Evolutionary conservation across 35 echinoderm and acorn worm species (phyloP).

Genomic region (Diadema setosum): DNA sequence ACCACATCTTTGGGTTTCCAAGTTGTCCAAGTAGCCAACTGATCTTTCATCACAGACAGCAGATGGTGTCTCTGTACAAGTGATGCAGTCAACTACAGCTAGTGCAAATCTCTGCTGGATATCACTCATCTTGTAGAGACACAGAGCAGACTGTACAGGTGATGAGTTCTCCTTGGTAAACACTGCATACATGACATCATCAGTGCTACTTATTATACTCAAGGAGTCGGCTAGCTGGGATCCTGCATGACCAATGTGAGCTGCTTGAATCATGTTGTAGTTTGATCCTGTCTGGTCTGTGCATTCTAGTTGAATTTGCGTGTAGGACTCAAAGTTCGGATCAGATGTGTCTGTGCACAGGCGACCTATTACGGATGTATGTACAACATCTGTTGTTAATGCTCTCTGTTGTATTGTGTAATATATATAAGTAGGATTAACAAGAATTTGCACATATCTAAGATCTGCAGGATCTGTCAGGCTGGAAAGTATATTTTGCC

Average conservation of each 20-base stretch:
- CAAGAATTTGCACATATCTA: too few species aligned
- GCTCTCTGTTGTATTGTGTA: too few species aligned
- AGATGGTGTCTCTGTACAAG: too few species aligned
- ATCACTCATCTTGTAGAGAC: slow-evolving; percentile 30
- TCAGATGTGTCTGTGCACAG: background rate
- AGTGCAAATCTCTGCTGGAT: background rate
- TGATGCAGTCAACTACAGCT: background rate
- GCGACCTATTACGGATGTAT: too few species aligned
- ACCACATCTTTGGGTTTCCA: too few species aligned
- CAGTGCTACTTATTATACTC: background rate
- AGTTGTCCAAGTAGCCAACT: background rate
- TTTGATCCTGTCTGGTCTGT: too few species aligned
- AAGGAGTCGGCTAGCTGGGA: slow-evolving; percentile 2
- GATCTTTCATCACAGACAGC: background rate
- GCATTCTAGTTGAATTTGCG: slow-evolving; percentile 27
- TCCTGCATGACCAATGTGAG: slow-evolving; percentile 31
- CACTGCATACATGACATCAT: slow-evolving; percentile 5
- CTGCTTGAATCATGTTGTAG: slow-evolving; percentile 19
- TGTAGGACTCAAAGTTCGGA: background rate
- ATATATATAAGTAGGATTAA: too few species aligned
- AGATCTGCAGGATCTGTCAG: too few species aligned
- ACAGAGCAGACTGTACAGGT: too few species aligned
- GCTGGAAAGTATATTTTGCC: too few species aligned
- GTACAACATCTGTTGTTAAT: too few species aligned
- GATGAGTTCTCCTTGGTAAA: background rate